These are phyloP conservation scores for Cirrhinus mrigala DNA, from an alignment of 2,797 vertebrate species.

Conservation along the genomic window DNA sequence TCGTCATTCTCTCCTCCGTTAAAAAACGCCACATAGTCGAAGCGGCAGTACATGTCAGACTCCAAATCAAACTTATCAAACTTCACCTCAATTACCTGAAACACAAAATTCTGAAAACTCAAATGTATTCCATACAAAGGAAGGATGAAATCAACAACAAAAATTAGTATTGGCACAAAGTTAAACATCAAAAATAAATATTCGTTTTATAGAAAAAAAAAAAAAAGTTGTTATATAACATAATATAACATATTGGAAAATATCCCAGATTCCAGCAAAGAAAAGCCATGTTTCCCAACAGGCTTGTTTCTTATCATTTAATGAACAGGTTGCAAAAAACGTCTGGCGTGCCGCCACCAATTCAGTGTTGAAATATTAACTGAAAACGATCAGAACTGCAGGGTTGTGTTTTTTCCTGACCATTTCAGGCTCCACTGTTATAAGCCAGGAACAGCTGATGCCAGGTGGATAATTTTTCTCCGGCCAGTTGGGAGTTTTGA, in stretches of 20 bases:
- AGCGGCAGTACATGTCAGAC: slow-evolving; percentile 87
- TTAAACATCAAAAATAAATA: neutral
- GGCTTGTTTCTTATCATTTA: slow-evolving; percentile 13
- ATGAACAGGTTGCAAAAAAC: slow-evolving; percentile 6
- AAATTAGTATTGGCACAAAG: neutral
- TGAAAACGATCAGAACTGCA: neutral
- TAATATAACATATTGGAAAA: neutral
- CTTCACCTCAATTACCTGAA: slow-evolving; percentile 86
- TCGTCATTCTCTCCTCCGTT: slow-evolving; percentile 85
- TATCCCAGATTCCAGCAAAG: neutral
- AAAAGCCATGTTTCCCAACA: neutral
- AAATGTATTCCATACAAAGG: too few relatives aligned
- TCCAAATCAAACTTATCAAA: slow-evolving; percentile 91
- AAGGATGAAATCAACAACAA: too few relatives aligned
- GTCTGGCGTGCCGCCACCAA: neutral
- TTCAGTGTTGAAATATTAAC: neutral
- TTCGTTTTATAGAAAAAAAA: neutral
- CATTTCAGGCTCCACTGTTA: slow-evolving; percentile 85
- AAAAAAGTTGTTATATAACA: neutral
- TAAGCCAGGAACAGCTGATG: slow-evolving; percentile 92
- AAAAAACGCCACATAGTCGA: slow-evolving; percentile 90
- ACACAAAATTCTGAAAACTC: neutral
- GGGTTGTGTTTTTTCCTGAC: slow-evolving; percentile 66
- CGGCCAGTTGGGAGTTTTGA: slow-evolving; percentile 91
- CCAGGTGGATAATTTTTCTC: slow-evolving; percentile 88